A percentile compares a stretch with the other conserved stretches of the same genome.
These are phyloP conservation scores for Drosophila monieri DNA, from an alignment of 2,888 invertebrate genomes.

Conservation along the genomic window DNA sequence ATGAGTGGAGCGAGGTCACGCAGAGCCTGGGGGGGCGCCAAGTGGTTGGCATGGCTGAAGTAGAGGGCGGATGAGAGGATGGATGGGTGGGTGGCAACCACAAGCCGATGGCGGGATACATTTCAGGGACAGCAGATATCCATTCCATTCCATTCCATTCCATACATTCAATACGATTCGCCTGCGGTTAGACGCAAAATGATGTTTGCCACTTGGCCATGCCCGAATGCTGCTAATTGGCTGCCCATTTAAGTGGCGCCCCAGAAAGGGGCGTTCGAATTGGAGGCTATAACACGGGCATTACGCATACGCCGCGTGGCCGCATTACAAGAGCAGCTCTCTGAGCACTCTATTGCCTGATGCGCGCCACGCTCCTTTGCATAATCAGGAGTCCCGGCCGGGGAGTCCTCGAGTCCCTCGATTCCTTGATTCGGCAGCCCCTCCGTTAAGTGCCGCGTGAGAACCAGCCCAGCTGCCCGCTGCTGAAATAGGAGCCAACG, in stretches of 20 bases:
- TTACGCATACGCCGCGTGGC: conserved; percentile 60
- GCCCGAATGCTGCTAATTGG: conserved; percentile 60
- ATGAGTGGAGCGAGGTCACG: conserved; percentile 46
- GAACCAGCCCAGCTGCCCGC: conserved; percentile 62
- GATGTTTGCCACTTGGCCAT: conserved; percentile 51
- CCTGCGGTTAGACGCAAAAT: conserved; percentile 70
- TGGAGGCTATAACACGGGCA: conserved; percentile 65
- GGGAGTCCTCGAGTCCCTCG: conserved; percentile 22
- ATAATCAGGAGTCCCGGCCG: conserved; percentile 59
- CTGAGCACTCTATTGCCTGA: conserved; percentile 43
- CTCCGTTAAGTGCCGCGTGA: conserved; percentile 72
- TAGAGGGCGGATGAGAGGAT: conserved; percentile 18
- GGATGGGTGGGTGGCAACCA: conserved; percentile 48
- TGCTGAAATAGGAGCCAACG: conserved; percentile 33
- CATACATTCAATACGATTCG: conserved; percentile 40
- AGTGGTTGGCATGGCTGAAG: conserved; percentile 18
- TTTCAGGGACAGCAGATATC: conserved; percentile 51
- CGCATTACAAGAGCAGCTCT: conserved; percentile 41
- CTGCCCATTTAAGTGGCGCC: conserved; percentile 36
- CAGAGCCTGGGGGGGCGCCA: conserved; percentile 19
- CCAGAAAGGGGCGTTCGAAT: conserved; percentile 18
- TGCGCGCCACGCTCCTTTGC: conserved; percentile 69
- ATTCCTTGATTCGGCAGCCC: conserved; percentile 20
- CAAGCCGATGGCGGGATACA: conserved; percentile 45
- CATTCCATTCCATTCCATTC: conserved; percentile 39